Base-by-base conservation (phyloP, 1,140 invertebrate species). In the Parasteatoda tepidariorum region DNA sequence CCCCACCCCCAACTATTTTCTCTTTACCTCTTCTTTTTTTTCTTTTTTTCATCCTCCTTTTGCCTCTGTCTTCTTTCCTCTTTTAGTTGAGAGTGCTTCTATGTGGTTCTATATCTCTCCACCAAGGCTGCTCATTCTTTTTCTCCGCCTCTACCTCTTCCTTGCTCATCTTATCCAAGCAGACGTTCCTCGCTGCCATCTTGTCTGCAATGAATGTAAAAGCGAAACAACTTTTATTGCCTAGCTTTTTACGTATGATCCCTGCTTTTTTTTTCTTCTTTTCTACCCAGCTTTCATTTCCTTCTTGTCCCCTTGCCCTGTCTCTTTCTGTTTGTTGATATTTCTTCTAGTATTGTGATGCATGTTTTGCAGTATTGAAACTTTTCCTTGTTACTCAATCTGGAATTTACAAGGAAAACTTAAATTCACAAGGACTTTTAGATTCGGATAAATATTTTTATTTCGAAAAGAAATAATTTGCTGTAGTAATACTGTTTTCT, bases 141-240 rank as follows among this genome's bases (percentile, higher is more conserved):
- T 61, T 74, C 61, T 74, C 61, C 18, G 3, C 30, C 48, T 79
- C 38, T 70, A 5, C 2, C 64, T 34, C 15, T 67, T 9, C 33
- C 24, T 2, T 22, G 2, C 13, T 64, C 13, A 18, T 41, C 24
- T 41, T 41, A 18, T 22, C 59, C 26, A 24, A 30, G 71, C 31
- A 31, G 61, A 33, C 38, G 66, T 41, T 70, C 66, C 62, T 70
- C 38, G 54, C 78, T 82, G 78, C 66, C 78, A 82, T 82, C 64
- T 82, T 82, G 78, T 82, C 78, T 82, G 67, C 78, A 62, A 68
- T 71, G 64, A 81, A 79, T 67, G 48, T n/a, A 59, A 38, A 57
- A 79, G 62, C n/a, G 61, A 62, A 70, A 67, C 33, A 67, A 70
- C 78, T 81, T 81, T n/a, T 81, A 81, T 81, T 81, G 78, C 66